Percentiles rank a stretch among this genome's conserved stretches.
phyloP scores from a whole-genome alignment of 1,140 invertebrate genomes.

The Ostrea edulis region DNA sequence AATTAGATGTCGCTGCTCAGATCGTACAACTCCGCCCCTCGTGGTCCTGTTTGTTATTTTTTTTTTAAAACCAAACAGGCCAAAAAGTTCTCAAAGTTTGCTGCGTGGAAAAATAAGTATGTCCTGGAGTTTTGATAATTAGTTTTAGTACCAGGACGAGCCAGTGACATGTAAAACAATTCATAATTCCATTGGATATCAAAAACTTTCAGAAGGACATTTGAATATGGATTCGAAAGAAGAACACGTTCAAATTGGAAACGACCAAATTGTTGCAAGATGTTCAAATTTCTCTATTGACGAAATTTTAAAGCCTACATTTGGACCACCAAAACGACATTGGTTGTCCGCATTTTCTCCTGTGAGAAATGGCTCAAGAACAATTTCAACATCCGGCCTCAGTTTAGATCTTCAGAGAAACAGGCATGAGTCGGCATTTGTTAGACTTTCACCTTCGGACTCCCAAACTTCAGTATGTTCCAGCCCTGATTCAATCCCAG shows the following conservation, averaged over 20 bases:
- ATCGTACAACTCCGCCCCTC: background rate
- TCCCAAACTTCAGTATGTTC: conserved; percentile 29
- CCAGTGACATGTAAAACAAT: background rate
- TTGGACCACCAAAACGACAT: conserved; percentile 56
- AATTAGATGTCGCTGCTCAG: conserved; percentile 15
- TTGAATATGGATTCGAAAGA: background rate
- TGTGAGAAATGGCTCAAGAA: conserved; percentile 2
- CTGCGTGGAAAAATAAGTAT: conserved; percentile 5
- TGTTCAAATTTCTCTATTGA: conserved; percentile 71
- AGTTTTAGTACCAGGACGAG: background rate
- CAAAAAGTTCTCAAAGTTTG: conserved; percentile 18
- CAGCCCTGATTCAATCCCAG: conserved; percentile 23
- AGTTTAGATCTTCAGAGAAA: conserved; percentile 34
- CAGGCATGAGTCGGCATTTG: conserved; percentile 32
- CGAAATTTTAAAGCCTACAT: conserved; percentile 69
- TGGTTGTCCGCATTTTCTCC: conserved; percentile 41
- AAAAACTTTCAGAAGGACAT: background rate
- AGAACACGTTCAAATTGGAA: background rate
- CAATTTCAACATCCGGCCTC: background rate
- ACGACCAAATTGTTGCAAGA: conserved; percentile 17
- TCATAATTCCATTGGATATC: background rate
- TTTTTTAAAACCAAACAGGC: conserved; percentile 12
- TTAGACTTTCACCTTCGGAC: conserved; percentile 46
- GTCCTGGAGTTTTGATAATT: background rate
- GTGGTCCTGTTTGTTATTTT: conserved; percentile 23